These are phyloP conservation scores for Pantherophis vulpinus DNA, from an alignment of 2,797 vertebrate species.

Conservation along the genomic window DNA sequence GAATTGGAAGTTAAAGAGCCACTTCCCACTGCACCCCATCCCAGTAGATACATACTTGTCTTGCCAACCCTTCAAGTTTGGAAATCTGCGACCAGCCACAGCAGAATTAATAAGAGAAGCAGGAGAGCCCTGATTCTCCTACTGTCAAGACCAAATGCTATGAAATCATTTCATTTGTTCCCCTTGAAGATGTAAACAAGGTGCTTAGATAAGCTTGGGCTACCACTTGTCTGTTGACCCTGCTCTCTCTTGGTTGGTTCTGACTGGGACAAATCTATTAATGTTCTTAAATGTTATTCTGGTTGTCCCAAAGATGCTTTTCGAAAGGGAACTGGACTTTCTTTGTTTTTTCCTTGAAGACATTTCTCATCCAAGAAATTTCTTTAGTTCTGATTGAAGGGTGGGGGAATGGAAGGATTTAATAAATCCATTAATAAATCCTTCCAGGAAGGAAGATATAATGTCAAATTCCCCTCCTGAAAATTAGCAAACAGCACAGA, in stretches of 20 bases:
- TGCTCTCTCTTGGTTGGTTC: neutral
- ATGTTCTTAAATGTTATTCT: neutral
- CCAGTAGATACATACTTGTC: neutral
- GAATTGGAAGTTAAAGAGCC: neutral
- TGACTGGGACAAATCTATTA: neutral
- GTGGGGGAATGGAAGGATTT: neutral
- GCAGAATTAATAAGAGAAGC: neutral
- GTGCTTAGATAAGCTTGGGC: neutral
- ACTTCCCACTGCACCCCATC: neutral
- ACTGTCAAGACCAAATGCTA: neutral
- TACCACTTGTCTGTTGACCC: neutral
- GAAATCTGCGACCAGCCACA: neutral
- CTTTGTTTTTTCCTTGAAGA: neutral
- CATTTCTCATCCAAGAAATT: neutral
- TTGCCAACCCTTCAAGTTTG: neutral
- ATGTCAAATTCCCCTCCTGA: neutral
- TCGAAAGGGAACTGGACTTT: neutral
- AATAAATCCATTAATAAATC: neutral
- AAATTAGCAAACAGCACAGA: neutral
- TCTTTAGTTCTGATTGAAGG: neutral
- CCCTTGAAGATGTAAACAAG: neutral
- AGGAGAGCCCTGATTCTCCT: neutral
- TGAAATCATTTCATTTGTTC: neutral
- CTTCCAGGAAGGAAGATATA: neutral
- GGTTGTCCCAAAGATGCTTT: neutral